These are phyloP conservation scores for Acipenser ruthenus DNA, from an alignment of 2,797 vertebrate genomes.

Conservation along the genomic window DNA sequence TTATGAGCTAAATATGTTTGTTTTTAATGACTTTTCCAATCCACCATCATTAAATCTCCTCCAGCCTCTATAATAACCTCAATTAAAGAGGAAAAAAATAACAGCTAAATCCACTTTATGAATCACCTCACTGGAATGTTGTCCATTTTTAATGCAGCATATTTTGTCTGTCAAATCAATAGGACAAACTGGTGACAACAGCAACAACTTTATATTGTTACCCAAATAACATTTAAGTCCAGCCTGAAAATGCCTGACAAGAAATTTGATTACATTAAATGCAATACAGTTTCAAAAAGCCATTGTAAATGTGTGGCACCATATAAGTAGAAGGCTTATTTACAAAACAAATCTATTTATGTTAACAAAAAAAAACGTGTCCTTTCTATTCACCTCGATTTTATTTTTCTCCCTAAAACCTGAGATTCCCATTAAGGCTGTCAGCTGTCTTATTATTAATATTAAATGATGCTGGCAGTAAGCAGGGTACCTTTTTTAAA, in stretches of 20 bases:
- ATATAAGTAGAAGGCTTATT: no score
- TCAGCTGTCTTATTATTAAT: constrained; percentile 7
- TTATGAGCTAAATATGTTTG: not conserved
- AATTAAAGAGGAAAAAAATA: not conserved
- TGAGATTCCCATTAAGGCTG: constrained; percentile 21
- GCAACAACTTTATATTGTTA: no score
- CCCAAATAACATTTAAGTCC: no score
- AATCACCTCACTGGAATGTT: no score
- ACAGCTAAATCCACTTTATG: not conserved
- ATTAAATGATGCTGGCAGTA: constrained; percentile 10
- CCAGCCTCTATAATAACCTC: constrained; percentile 24
- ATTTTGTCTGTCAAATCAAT: no score
- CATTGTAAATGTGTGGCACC: no score
- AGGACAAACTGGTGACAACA: no score
- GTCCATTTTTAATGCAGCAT: no score
- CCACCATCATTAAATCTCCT: constrained; percentile 2
- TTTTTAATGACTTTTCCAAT: not conserved
- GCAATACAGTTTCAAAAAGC: no score
- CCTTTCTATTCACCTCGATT: constrained; percentile 15
- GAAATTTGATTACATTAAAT: no score
- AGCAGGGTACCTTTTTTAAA: constrained; percentile 16
- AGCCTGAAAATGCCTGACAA: no score
- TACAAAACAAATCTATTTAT: constrained; percentile 19
- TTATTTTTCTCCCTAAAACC: not conserved
- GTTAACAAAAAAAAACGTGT: constrained; percentile 9